Evolutionary conservation across 1,140 invertebrate genomes (phyloP).

Genomic region (Whitmania pigra): DNA sequence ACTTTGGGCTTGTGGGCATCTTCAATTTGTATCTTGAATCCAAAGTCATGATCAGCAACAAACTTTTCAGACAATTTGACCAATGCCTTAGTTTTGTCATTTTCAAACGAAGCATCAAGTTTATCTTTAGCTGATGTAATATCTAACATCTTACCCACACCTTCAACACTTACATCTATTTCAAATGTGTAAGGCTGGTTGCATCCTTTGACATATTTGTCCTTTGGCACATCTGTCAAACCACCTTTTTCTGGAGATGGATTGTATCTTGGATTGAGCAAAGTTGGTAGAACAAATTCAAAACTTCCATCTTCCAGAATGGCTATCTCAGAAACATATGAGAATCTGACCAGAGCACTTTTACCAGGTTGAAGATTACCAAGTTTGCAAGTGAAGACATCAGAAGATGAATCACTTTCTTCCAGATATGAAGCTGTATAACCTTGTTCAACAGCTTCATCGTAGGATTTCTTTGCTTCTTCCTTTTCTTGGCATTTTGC

Average conservation of each 20-base stretch:
- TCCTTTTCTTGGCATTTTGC: conserved; percentile 46
- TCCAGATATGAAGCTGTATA: conserved; percentile 44
- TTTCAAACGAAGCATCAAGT: background rate
- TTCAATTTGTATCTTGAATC: background rate
- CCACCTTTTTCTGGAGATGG: background rate
- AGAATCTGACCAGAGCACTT: conserved; percentile 25
- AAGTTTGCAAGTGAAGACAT: conserved; percentile 28
- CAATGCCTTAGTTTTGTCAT: background rate
- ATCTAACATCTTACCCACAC: background rate
- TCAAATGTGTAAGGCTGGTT: conserved; percentile 11
- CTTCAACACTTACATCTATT: background rate
- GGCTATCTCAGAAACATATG: conserved; percentile 27
- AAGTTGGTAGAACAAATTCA: conserved; percentile 30
- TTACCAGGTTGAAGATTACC: conserved; percentile 29
- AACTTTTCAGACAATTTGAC: conserved; percentile 7
- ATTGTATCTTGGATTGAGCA: conserved; percentile 30
- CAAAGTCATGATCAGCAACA: conserved; percentile 11
- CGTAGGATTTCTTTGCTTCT: conserved; percentile 53
- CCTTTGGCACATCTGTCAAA: background rate
- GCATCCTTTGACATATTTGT: background rate
- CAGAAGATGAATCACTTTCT: conserved; percentile 26
- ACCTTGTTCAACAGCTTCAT: conserved; percentile 49
- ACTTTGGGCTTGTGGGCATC: conserved; percentile 5
- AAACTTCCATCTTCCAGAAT: conserved; percentile 27
- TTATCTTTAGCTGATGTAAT: conserved; percentile 7